A percentile compares a stretch with the other conserved stretches of the same genome.
Evolutionary conservation across 2,797 vertebrate genomes (phyloP).

Genomic region (Sarcophilus harrisii): DNA sequence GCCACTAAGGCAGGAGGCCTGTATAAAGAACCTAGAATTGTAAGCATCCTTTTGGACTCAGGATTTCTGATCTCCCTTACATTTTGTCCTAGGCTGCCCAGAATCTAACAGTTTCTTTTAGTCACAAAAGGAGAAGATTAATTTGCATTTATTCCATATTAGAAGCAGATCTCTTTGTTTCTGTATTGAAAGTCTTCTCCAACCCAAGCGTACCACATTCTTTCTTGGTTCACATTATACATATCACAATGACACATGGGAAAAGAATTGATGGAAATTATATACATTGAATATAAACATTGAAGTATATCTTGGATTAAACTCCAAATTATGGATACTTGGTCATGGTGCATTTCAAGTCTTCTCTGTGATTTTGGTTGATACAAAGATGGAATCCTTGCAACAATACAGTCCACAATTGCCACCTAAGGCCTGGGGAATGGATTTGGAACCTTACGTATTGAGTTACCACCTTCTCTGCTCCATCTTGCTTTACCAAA

Average conservation of each 20-base stretch:
- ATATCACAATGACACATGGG: slow-evolving; percentile 23
- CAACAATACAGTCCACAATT: neutral
- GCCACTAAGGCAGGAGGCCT: neutral
- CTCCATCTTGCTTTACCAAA: neutral
- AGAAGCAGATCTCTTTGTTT: neutral
- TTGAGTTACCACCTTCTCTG: neutral
- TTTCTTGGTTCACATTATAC: neutral
- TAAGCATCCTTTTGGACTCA: too few species aligned
- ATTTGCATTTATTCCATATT: neutral
- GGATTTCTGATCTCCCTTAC: slow-evolving; percentile 11
- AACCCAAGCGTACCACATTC: neutral
- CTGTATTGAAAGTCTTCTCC: neutral
- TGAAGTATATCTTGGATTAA: slow-evolving; percentile 20
- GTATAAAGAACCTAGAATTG: neutral
- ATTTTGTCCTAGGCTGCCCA: neutral
- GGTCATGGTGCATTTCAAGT: neutral
- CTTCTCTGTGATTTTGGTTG: slow-evolving; percentile 9
- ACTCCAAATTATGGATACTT: neutral
- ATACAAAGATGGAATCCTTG: neutral
- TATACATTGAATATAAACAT: slow-evolving; percentile 3
- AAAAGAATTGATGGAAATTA: neutral
- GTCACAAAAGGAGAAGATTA: neutral
- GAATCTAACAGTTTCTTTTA: neutral
- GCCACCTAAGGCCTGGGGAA: neutral
- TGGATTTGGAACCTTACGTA: neutral